Percentiles rank a stretch among this genome's conserved stretches.
phyloP scores from a whole-genome alignment of 2,113 vertebrate species.

The Heloderma charlesbogerti region DNA sequence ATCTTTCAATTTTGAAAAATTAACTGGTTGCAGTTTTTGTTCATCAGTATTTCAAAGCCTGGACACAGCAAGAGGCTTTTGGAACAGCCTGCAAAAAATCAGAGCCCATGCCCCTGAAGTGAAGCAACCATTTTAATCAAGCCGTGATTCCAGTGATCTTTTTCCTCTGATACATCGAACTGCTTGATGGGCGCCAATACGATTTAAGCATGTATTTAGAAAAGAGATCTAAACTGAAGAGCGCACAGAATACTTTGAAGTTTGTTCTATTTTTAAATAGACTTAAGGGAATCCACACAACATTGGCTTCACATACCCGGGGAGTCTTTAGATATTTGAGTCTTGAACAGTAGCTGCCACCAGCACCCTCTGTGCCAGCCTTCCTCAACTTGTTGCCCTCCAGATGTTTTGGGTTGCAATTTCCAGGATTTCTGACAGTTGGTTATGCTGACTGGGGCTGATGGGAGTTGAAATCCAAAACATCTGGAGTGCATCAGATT shows the following conservation, averaged over 20 bases:
- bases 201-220: background rate
- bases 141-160: background rate
- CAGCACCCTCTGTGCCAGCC: background rate
- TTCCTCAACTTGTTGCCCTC: too few relatives aligned
- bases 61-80: background rate
- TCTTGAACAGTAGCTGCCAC: background rate
- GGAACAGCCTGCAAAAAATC: background rate
- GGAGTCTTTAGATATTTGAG: too few relatives aligned
- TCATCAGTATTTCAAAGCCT: slow-evolving; percentile 21
- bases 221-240: background rate
- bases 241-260: background rate
- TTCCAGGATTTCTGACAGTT: too few relatives aligned
- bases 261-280: background rate
- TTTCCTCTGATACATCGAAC: background rate
- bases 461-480: too few relatives aligned
- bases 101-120: background rate
- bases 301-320: too few relatives aligned
- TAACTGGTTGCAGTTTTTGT: background rate
- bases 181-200: background rate
- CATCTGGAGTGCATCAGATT: too few relatives aligned
- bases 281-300: background rate
- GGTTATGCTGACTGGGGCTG: too few relatives aligned
- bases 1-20: slow-evolving; percentile 42
- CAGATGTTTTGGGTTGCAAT: too few relatives aligned
- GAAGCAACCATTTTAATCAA: background rate